Conservation (phyloP, 2,113 vertebrate species). For the Sminthopsis crassicaudata region DNA sequence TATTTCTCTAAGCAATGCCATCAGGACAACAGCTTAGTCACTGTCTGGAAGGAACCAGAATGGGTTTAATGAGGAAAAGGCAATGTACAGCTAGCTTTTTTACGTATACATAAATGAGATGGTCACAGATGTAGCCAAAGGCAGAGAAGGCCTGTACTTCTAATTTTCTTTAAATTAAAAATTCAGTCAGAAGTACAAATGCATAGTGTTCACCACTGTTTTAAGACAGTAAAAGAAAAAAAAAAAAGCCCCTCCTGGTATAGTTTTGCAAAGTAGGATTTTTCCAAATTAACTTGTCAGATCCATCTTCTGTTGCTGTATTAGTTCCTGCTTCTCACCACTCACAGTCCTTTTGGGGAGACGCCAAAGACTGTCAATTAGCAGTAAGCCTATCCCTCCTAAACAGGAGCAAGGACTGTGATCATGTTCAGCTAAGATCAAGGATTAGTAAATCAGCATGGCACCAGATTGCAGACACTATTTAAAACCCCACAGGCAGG, state of each 20-base stretch:
- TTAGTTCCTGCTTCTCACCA: constrained; percentile 79
- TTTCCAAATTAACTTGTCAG: constrained; percentile 53
- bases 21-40: neutral
- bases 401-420: constrained; percentile 86
- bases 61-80: neutral
- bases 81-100: neutral
- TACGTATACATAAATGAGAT: neutral
- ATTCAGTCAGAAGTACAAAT: neutral
- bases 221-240: neutral
- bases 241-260: neutral
- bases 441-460: constrained; percentile 87
- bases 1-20: neutral
- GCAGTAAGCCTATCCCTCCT: constrained; percentile 89
- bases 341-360: constrained; percentile 84
- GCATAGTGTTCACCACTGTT: neutral
- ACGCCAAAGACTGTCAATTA: constrained; percentile 90
- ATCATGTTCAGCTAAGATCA: constrained; percentile 90
- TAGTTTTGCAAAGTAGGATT: neutral
- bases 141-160: neutral
- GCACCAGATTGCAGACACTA: constrained; percentile 88
- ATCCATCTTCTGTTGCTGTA: constrained; percentile 65
- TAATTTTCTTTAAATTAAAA: neutral
- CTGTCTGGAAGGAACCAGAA: neutral
- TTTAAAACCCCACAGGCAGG: constrained; percentile 84
- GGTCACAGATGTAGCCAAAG: neutral